These are phyloP conservation scores for Sciurus niger DNA, from an alignment of 2,113 vertebrate species.

Conservation along the genomic window DNA sequence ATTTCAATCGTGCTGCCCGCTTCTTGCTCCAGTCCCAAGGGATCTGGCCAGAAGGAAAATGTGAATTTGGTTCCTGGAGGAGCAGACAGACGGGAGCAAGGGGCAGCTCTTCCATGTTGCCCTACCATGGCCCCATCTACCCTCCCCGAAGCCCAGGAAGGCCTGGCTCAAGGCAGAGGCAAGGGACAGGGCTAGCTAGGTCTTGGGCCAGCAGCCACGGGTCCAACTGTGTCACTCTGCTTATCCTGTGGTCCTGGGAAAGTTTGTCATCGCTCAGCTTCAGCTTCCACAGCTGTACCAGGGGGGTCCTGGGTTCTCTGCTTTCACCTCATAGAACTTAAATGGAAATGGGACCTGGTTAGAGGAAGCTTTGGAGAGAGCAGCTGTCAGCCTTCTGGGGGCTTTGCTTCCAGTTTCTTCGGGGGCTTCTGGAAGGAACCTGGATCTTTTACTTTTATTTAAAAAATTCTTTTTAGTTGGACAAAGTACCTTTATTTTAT, in stretches of 20 bases:
- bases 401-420: neutral
- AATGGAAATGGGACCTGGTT: too few species aligned
- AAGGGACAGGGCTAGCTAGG: neutral
- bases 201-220: neutral
- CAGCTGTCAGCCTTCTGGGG: accelerated
- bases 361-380: neutral
- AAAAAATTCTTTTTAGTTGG: too few species aligned
- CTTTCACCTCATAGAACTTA: neutral
- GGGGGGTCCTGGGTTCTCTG: neutral
- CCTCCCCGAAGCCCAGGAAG: neutral
- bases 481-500: too few species aligned
- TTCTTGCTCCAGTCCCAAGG: neutral
- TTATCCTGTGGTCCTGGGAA: neutral
- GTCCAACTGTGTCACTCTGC: neutral
- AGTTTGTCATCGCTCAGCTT: too few species aligned
- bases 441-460: neutral
- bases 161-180: neutral
- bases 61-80: neutral
- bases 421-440: neutral
- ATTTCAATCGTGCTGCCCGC: neutral
- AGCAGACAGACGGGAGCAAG: accelerated
- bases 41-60: neutral
- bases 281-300: neutral
- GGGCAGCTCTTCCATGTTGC: neutral
- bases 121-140: too few species aligned